Evolutionary conservation across 2,113 vertebrate species (phyloP), one percentile per base, ranked within the genome.

Genomic region (Rhadina sibilatrix): DNA sequence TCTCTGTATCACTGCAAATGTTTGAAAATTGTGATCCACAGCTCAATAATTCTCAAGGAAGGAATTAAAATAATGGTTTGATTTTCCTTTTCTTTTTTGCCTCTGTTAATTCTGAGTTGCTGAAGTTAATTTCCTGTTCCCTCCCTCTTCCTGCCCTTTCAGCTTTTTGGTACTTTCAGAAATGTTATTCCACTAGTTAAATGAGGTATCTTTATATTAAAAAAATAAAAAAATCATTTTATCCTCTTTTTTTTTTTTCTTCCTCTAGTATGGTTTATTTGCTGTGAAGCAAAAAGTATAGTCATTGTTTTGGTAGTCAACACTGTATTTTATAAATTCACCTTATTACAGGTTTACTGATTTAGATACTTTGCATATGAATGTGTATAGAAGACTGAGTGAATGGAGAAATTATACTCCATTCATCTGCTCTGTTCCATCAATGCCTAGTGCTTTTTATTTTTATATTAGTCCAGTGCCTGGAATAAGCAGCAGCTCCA

Each of bases 101-200:
- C 8, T 10, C 2, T 68, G 54, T 56, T 38, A 47, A 35, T 56
- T 77, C 49, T 69, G 28, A 49, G 46, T 70, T 93, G 49, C 25
- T 60, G 6, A 81, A 49, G 9, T 37, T 64, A 0, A 9, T 50
- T 65, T 78, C 21, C 24, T 47, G 0, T 21, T 24, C 5, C 14
- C 5, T 8, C 17, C 4, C 11, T 7, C 16, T 11, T 19, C 12
- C 5, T 1, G 0, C 2, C 15, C 6, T 5, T 22, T 47, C 14
- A 42, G 22, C 1, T 44, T 75, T 53, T 77, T 23, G 3, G 4
- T 77, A 22, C 15, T 31, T 79, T 66, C 16, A 66, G 76, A 89
- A 89, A 63, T 23, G 2, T 1, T 53, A 19, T 63, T 71, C 35
- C 9, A 17, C n/a, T 49, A n/a, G 3, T 44, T 44, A 71, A 66